A percentile compares a stretch with the other conserved stretches of the same genome.
phyloP scores from a whole-genome alignment of 2,113 vertebrate genomes.

The Macquaria australasica region DNA sequence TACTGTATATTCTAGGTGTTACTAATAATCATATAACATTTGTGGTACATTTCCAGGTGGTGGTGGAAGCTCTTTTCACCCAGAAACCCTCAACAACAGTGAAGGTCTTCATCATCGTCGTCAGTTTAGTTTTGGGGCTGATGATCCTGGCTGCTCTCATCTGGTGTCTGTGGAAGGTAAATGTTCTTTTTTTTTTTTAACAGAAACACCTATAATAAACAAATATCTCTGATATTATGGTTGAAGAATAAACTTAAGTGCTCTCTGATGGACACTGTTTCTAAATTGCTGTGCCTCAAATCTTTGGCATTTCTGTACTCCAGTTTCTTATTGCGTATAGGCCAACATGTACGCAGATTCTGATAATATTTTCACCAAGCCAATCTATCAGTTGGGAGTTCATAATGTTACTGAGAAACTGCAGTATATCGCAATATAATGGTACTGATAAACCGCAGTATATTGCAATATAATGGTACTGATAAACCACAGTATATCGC shows the following conservation, averaged over 20 bases:
- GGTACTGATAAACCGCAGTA: too few species aligned
- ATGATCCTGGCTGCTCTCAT: slow-evolving; percentile 87
- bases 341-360: too few species aligned
- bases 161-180: slow-evolving; percentile 92
- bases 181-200: neutral
- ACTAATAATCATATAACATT: neutral
- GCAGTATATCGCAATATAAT: too few species aligned
- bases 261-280: neutral
- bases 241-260: neutral
- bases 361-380: too few species aligned
- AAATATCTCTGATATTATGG: neutral
- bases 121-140: slow-evolving; percentile 89
- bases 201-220: neutral
- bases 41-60: slow-evolving; percentile 80
- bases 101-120: slow-evolving; percentile 84
- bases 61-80: slow-evolving; percentile 89
- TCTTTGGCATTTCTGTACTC: too few species aligned
- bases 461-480: too few species aligned
- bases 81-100: slow-evolving; percentile 86
- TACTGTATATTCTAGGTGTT: neutral
- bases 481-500: too few species aligned
- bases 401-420: too few species aligned
- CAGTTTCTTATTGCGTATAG: too few species aligned
- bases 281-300: too few species aligned
- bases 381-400: too few species aligned